Conservation (phyloP, 2,797 vertebrate species). For the Aselliscus stoliczkanus region DNA sequence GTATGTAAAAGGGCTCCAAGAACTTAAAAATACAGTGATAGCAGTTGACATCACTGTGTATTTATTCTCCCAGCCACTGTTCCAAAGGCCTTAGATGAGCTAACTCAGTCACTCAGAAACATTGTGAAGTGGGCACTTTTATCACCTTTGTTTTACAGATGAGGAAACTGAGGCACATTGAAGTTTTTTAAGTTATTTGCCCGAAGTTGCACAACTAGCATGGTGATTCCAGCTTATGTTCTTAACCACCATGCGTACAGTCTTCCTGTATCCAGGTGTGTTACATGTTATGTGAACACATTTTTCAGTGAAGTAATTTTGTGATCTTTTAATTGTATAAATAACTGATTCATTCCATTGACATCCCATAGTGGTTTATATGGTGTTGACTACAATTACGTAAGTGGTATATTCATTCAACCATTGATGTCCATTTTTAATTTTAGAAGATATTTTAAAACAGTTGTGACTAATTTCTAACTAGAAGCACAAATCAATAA, state of each 20-base stretch:
- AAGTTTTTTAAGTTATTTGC: neutral
- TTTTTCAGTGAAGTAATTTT: constrained; percentile 12
- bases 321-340: constrained; percentile 1
- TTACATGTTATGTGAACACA: neutral
- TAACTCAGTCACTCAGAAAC: neutral
- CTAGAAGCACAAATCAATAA: constrained; percentile 24
- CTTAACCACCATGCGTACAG: neutral
- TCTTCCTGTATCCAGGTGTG: neutral
- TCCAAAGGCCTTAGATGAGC: neutral
- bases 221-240: neutral
- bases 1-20: neutral
- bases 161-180: neutral
- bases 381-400: neutral
- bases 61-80: neutral
- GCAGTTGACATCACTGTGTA: neutral
- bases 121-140: neutral
- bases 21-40: neutral
- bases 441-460: constrained; percentile 37
- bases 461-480: constrained; percentile 26
- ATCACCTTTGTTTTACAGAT: neutral
- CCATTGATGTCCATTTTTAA: neutral
- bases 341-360: neutral
- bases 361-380: neutral
- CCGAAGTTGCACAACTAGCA: neutral
- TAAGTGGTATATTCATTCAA: neutral